phyloP scores from a whole-genome alignment of 2,113 vertebrate species.

The Rousettus leschenaultii region DNA sequence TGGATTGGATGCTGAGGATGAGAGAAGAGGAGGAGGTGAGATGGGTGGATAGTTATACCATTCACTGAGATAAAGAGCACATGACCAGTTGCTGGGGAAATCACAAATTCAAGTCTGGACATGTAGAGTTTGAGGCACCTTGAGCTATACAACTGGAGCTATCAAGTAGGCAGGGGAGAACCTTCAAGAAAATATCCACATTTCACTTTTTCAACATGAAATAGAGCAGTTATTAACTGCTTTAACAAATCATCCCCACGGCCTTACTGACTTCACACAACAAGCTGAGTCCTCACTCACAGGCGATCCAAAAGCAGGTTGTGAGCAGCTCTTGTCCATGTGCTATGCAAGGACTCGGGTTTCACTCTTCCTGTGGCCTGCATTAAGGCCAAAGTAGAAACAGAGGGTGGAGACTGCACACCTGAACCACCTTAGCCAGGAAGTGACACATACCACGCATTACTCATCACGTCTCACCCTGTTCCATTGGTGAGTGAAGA shows the following conservation, averaged over 20 bases:
- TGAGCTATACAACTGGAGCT: neutral
- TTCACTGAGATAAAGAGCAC: neutral
- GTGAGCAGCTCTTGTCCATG: too few species aligned
- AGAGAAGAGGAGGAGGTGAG: neutral
- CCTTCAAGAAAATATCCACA: neutral
- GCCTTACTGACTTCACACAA: neutral
- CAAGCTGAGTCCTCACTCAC: neutral
- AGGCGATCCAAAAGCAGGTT: accelerated
- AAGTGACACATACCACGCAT: neutral
- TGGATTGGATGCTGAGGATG: neutral
- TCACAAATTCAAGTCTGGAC: neutral
- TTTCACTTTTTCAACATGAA: neutral
- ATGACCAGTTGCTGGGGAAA: neutral
- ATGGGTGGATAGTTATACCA: neutral
- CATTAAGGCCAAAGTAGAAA: neutral
- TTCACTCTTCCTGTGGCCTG: neutral
- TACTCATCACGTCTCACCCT: neutral
- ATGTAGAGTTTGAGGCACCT: neutral
- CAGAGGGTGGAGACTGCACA: neutral
- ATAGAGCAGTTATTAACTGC: neutral
- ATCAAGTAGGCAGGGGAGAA: neutral
- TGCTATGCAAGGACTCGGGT: neutral
- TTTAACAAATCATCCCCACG: too few species aligned
- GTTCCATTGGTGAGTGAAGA: accelerated
- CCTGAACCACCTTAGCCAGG: neutral